These are phyloP conservation scores for Semaprochilodus insignis DNA, from an alignment of 2,797 vertebrate genomes.

Conservation along the genomic window DNA sequence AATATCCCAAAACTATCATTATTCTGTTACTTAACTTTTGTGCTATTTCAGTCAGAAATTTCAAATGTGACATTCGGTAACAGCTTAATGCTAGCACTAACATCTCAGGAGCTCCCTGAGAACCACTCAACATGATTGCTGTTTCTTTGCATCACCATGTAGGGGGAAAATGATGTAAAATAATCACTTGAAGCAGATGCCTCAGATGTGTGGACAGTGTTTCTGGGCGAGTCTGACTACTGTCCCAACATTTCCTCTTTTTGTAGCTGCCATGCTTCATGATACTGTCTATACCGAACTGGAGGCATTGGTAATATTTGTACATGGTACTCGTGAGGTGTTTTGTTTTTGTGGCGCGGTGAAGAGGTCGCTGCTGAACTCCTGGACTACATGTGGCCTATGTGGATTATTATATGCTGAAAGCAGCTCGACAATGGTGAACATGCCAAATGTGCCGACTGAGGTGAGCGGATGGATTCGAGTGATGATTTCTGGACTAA, in stretches of 20 bases:
- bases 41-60: neutral
- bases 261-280: neutral
- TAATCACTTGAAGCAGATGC: neutral
- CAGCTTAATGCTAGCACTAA: slow-evolving; percentile 1
- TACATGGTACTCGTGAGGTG: neutral
- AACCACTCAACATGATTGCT: neutral
- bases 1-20: neutral
- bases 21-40: neutral
- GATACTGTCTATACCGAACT: neutral
- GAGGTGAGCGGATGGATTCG: neutral
- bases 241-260: neutral
- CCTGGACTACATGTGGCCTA: neutral
- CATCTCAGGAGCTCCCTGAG: neutral
- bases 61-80: slow-evolving; percentile 1
- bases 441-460: neutral
- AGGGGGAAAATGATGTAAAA: neutral
- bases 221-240: neutral
- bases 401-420: neutral
- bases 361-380: neutral
- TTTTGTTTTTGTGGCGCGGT: neutral
- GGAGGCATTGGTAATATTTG: neutral
- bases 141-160: slow-evolving; percentile 1
- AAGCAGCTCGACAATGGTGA: neutral
- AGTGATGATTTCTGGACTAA: slow-evolving; percentile 13
- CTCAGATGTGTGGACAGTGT: neutral